Conservation (phyloP, 2,888 invertebrate species). For the Bombyx huttoni region DNA sequence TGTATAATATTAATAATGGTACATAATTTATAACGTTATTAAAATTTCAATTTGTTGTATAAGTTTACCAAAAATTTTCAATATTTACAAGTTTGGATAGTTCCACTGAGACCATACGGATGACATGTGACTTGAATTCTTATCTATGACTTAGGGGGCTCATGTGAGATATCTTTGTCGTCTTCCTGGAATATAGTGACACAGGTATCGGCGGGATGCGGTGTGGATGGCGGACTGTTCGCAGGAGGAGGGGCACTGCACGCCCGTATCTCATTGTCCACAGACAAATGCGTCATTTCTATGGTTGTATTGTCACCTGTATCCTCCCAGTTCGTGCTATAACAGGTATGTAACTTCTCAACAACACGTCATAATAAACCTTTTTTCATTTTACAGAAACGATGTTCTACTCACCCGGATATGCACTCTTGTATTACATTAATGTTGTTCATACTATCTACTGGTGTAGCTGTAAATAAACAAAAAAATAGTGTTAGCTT, state of each 20-base stretch:
- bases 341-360: neutral
- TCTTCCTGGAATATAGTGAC: constrained; percentile 32
- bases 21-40: too few species aligned
- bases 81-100: constrained; percentile 7
- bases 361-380: constrained; percentile 12
- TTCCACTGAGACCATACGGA: constrained; percentile 12
- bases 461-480: constrained; percentile 33
- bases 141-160: constrained; percentile 16
- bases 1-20: too few species aligned
- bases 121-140: constrained; percentile 22
- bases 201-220: constrained; percentile 26
- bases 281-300: constrained; percentile 36
- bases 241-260: constrained; percentile 41
- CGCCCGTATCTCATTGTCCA: constrained; percentile 34
- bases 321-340: neutral
- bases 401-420: constrained; percentile 7
- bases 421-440: constrained; percentile 29
- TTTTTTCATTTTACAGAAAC: constrained; percentile 2
- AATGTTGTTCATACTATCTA: constrained; percentile 37
- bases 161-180: constrained; percentile 10
- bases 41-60: constrained; percentile 21
- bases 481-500: neutral
- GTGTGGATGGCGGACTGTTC: constrained; percentile 10
- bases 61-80: constrained; percentile 32
- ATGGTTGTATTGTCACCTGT: constrained; percentile 25